Evolutionary conservation across 2,797 vertebrate species (phyloP).

Genomic region (Setipinna tenuifilis): DNA sequence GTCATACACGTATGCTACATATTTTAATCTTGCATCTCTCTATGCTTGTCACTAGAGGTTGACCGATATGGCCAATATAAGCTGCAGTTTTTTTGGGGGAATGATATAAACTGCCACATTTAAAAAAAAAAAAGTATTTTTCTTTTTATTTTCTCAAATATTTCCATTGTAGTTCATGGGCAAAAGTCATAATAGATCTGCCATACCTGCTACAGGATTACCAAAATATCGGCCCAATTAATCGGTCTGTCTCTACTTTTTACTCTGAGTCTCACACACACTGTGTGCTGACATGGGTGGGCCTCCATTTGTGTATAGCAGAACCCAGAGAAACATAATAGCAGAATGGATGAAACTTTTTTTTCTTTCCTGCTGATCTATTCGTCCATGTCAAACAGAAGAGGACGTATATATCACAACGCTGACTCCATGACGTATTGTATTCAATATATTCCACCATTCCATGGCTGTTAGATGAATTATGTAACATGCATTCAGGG

Average conservation of each 20-base stretch:
- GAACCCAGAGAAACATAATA: not conserved
- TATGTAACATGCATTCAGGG: not conserved
- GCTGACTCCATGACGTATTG: not conserved
- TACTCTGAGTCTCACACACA: not conserved
- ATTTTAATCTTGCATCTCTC: too few relatives aligned
- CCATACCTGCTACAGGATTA: too few relatives aligned
- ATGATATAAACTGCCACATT: slow-evolving; percentile 71
- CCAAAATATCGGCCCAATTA: too few relatives aligned
- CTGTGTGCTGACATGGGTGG: not conserved
- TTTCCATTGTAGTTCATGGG: too few relatives aligned
- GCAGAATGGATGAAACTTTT: not conserved
- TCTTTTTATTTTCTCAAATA: slow-evolving; percentile 39
- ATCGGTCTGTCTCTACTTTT: too few relatives aligned
- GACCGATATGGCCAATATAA: too few relatives aligned
- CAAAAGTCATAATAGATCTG: too few relatives aligned
- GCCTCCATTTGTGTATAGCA: not conserved
- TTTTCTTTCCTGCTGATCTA: not conserved
- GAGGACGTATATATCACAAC: not conserved
- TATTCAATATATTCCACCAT: not conserved
- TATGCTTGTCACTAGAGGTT: too few relatives aligned
- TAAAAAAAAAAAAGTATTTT: too few relatives aligned
- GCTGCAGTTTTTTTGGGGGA: slow-evolving; percentile 17
- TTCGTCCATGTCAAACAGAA: not conserved
- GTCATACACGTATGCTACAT: too few relatives aligned
- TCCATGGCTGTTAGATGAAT: not conserved